Conservation (phyloP, 2,797 vertebrate species). For the Euthynnus affinis region DNA sequence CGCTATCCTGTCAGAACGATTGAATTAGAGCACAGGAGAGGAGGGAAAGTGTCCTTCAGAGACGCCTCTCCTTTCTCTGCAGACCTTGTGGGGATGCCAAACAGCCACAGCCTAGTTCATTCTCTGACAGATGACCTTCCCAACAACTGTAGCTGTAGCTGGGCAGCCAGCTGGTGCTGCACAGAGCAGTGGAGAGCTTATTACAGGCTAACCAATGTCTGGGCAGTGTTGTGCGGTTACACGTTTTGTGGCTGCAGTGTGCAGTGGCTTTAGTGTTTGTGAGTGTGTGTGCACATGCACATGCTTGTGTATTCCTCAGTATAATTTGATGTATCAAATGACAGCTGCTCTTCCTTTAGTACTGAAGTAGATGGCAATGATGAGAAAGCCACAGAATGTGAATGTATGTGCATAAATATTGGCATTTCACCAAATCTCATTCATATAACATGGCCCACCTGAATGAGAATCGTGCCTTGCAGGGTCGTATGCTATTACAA, state of each 20-base stretch:
- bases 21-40: constrained; percentile 84
- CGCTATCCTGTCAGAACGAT: constrained; percentile 83
- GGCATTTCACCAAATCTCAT: constrained; percentile 87
- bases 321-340: constrained; percentile 80
- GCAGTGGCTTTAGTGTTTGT: constrained; percentile 27
- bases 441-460: constrained; percentile 86
- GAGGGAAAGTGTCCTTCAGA: constrained; percentile 86
- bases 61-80: constrained; percentile 58
- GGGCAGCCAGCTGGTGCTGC: constrained; percentile 45
- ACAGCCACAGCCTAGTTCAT: constrained; percentile 75
- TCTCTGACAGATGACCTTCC: constrained; percentile 80
- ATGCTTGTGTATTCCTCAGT: constrained; percentile 51
- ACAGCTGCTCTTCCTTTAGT: constrained; percentile 78
- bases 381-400: constrained; percentile 73
- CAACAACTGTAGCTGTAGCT: constrained; percentile 62
- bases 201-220: constrained; percentile 38
- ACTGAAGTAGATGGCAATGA: constrained; percentile 72
- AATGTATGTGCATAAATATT: constrained; percentile 91
- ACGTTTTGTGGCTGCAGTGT: constrained; percentile 36
- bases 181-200: constrained; percentile 20
- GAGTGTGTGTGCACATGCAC: constrained; percentile 14
- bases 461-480: constrained; percentile 85
- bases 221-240: constrained; percentile 22
- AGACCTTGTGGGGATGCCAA: constrained; percentile 76
- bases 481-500: constrained; percentile 87